A percentile compares a stretch with the other conserved stretches of the same genome.
phyloP scores from a whole-genome alignment of 2,888 invertebrate genomes.

The Pogonocherus hispidulus region DNA sequence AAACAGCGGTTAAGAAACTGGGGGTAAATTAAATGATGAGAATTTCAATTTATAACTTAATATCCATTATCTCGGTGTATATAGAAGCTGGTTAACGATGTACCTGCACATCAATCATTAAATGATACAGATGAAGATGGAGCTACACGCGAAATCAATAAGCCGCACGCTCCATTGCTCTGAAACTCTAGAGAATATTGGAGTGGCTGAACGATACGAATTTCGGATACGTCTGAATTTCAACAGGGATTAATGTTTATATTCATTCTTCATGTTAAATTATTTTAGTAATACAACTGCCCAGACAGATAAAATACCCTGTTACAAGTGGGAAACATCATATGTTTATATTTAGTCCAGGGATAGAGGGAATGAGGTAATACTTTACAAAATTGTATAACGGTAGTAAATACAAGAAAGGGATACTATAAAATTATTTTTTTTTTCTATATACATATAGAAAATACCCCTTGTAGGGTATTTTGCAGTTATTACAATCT shows the following conservation, averaged over 20 bases:
- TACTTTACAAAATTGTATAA: too few species aligned
- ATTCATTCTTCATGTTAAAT: too few species aligned
- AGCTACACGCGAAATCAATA: slow-evolving; percentile 35
- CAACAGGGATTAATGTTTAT: background rate
- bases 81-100: slow-evolving; percentile 7
- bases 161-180: slow-evolving; percentile 23
- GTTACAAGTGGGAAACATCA: too few species aligned
- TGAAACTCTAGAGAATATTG: background rate
- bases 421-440: too few species aligned
- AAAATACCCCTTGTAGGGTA: too few species aligned
- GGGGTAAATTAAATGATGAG: slow-evolving; percentile 11
- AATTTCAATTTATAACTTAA: slow-evolving; percentile 23
- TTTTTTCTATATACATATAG: too few species aligned
- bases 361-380: too few species aligned
- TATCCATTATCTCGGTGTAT: slow-evolving; percentile 17
- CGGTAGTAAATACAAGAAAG: too few species aligned
- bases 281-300: too few species aligned
- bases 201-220: background rate
- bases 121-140: slow-evolving; percentile 26
- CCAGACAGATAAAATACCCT: too few species aligned
- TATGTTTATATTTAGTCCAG: too few species aligned
- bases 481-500: too few species aligned
- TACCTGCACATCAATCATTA: slow-evolving; percentile 33
- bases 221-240: background rate
- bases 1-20: background rate